Evolutionary conservation across 2,888 invertebrate genomes (phyloP).

Genomic region (Rotaria magnacalcarata): DNA sequence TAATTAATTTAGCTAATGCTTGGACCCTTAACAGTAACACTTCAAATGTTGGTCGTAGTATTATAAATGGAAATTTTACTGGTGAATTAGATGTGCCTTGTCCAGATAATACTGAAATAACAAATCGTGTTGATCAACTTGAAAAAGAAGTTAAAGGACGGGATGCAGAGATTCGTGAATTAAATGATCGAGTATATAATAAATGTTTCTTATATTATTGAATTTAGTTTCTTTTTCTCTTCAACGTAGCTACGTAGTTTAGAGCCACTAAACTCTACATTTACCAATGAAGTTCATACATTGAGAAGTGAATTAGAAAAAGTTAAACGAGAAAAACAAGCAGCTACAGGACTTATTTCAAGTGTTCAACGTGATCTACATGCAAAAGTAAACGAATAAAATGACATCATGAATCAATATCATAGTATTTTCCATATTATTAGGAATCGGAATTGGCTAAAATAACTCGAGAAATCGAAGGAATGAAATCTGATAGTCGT

Average conservation of each 20-base stretch:
- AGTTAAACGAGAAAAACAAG: constrained; percentile 56
- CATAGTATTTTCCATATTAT: background rate
- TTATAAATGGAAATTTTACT: background rate
- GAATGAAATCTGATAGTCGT: constrained; percentile 54
- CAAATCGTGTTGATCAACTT: constrained; percentile 40
- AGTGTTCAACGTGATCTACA: constrained; percentile 58
- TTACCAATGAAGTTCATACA: constrained; percentile 29
- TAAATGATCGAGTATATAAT: constrained; percentile 41
- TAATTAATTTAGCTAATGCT: background rate
- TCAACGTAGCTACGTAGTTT: background rate
- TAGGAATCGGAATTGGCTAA: constrained; percentile 57
- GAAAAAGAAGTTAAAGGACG: constrained; percentile 43
- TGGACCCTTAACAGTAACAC: constrained; percentile 23
- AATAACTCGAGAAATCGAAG: constrained; percentile 56
- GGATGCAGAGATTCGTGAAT: constrained; percentile 41
- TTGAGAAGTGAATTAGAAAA: constrained; percentile 53
- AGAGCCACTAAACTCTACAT: constrained; percentile 3
- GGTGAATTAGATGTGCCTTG: constrained; percentile 38
- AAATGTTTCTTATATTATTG: background rate
- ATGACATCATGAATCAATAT: constrained; percentile 41
- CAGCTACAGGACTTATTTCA: constrained; percentile 56
- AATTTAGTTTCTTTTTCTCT: background rate
- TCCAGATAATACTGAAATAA: constrained; percentile 38
- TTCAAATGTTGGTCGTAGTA: background rate
- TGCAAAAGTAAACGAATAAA: constrained; percentile 52